Conservation (phyloP, 2,113 vertebrate species). For the Neogobius melanostomus region DNA sequence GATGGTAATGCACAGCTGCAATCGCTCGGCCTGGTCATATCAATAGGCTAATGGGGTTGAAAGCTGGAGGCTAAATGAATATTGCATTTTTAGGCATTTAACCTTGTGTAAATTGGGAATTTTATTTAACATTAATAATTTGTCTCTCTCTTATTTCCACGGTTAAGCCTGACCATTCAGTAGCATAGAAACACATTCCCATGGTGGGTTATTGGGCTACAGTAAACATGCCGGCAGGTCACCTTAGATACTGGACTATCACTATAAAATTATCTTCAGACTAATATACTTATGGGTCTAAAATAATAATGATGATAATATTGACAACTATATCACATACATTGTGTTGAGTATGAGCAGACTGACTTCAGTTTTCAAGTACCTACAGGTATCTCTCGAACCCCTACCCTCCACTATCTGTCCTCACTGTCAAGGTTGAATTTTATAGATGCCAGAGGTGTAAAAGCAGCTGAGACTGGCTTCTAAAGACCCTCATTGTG, state of each 20-base stretch:
- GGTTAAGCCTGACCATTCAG: conserved; percentile 11
- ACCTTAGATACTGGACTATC: neutral
- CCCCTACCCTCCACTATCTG: conserved; percentile 35
- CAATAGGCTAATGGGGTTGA: conserved; percentile 54
- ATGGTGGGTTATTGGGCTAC: conserved; percentile 25
- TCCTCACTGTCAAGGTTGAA: conserved; percentile 74
- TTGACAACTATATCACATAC: neutral
- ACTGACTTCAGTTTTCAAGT: neutral
- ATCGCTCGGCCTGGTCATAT: conserved; percentile 61
- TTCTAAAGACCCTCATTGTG: conserved; percentile 72
- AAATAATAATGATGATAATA: neutral
- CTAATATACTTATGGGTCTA: no score
- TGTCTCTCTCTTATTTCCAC: conserved; percentile 19
- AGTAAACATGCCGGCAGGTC: conserved; percentile 44
- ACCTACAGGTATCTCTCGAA: conserved; percentile 9
- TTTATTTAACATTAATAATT: neutral
- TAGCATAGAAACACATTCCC: conserved; percentile 59
- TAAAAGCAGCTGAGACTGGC: conserved; percentile 62
- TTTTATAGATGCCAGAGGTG: conserved; percentile 72
- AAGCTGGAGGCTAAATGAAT: conserved; percentile 35
- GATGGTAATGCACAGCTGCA: conserved; percentile 64
- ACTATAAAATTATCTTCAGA: neutral
- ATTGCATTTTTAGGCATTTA: conserved; percentile 15
- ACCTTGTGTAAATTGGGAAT: neutral
- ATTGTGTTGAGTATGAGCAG: no score